Base-by-base conservation (phyloP, 2,113 vertebrate genomes). In the Saccopteryx leptura region DNA sequence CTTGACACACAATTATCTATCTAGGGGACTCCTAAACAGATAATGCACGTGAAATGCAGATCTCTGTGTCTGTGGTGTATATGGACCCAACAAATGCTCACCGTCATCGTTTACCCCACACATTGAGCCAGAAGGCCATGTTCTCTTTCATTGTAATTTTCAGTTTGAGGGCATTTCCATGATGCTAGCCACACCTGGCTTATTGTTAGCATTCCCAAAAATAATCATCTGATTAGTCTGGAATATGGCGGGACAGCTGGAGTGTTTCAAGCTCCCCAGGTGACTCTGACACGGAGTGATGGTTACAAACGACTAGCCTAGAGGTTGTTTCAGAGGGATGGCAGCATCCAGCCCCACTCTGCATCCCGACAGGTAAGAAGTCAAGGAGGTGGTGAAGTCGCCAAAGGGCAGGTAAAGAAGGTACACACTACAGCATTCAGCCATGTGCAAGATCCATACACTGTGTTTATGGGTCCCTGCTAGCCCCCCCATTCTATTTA, bases 331-430 rank as follows among this genome's bases (percentile, higher is more conserved):
- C 61, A 48, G 18, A 15, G 87, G 69, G 19, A 61, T 46, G 19
- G 68, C 66, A 14, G 7, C 46, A 15, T 56, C 46, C 6, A 23
- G 12, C 33, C 88, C 33, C 61, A 24, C 66, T 71, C 26, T 50
- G 56, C 61, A 14, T 80, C 56, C 82, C 76, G 31, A 68, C 33
- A 69, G 74, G 63, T 84, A 91, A 92, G 74, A 88, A 88, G 72
- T 72, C n/a, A 76, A 94, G 13, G 60, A 84, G 89, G 28, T 56
- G 33, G 18, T 5, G 18, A 89, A 87, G 88, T 69, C 0, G 26
- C 84, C 52, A 33, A 88, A 69, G 61, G 81, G 28, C 33, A 96
- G 56, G 58, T 63, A 78, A 52, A 85, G 58, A 54, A 78, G 46
- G 21, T 9, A n/a, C 1, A 6, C 2, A 9, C 46, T 18, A 4